Evolutionary conservation across 2,797 vertebrate species (phyloP).

Genomic region (Catamblyrhynchus diadema): DNA sequence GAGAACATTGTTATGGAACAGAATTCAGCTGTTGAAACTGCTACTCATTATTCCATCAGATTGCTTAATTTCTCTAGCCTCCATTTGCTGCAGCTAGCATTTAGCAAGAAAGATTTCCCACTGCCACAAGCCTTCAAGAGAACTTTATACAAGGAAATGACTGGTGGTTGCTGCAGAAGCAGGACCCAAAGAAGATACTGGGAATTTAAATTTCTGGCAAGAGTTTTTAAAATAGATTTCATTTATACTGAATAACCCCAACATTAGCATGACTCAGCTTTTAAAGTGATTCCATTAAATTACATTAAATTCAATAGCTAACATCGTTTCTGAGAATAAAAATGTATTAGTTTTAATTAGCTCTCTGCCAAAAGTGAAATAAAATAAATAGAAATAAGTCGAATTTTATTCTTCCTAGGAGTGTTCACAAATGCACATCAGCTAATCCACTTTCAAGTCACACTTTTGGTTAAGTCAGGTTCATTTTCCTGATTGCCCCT

Average conservation of each 20-base stretch:
- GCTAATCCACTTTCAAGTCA: conserved; percentile 60
- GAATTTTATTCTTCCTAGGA: background rate
- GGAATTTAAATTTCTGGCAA: background rate
- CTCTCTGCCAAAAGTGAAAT: background rate
- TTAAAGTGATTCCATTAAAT: conserved; percentile 2
- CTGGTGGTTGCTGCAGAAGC: background rate
- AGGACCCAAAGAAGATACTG: background rate
- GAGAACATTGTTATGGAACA: background rate
- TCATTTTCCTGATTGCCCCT: conserved; percentile 66
- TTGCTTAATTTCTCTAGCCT: background rate
- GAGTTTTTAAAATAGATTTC: background rate
- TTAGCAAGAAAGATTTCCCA: background rate
- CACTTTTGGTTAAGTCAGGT: conserved; percentile 51
- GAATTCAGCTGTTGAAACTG: background rate
- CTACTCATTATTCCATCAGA: background rate
- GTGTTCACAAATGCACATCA: background rate
- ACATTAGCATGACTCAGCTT: background rate
- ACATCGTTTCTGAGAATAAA: background rate
- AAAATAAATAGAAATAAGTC: background rate
- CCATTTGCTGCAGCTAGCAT: background rate
- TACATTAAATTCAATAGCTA: background rate
- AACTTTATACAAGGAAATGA: background rate
- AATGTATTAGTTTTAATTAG: conserved; percentile 10
- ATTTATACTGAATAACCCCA: background rate
- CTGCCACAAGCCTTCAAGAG: background rate